Percentiles rank a stretch among this genome's conserved stretches.
phyloP scores from a whole-genome alignment of 2,113 vertebrate species.

The Nothobranchius furzeri region DNA sequence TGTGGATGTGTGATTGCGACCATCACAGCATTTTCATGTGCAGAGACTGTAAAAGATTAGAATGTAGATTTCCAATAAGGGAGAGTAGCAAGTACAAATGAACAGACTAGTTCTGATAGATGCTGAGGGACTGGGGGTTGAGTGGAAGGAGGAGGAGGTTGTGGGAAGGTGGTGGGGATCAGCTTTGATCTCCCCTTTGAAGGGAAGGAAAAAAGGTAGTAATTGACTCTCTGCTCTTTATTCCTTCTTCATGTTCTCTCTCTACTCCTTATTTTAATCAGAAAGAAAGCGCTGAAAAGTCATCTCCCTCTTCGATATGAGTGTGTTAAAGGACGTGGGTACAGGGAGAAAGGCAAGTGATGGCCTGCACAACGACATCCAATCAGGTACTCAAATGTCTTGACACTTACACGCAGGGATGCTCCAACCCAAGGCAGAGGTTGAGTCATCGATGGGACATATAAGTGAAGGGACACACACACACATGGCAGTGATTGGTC shows the following conservation, averaged over 20 bases:
- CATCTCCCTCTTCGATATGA: slow-evolving; percentile 40
- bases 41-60: slow-evolving; percentile 21
- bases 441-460: slow-evolving; percentile 46
- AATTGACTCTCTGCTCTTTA: slow-evolving; percentile 66
- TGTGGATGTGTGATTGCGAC: neutral
- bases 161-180: slow-evolving; percentile 14
- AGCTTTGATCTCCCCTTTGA: slow-evolving; percentile 72
- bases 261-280: slow-evolving; percentile 29
- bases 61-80: slow-evolving; percentile 52
- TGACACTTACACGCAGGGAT: slow-evolving; percentile 30
- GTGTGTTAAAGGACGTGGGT: slow-evolving; percentile 26
- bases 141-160: neutral
- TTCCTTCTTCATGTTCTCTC: slow-evolving; percentile 42
- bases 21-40: slow-evolving; percentile 5
- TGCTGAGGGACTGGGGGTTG: slow-evolving; percentile 1
- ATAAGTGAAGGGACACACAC: slow-evolving; percentile 30
- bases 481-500: slow-evolving; percentile 8
- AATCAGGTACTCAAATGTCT: neutral
- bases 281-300: slow-evolving; percentile 38
- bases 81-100: slow-evolving; percentile 42
- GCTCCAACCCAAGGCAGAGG: slow-evolving; percentile 15
- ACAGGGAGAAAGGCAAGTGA: slow-evolving; percentile 25
- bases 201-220: slow-evolving; percentile 61
- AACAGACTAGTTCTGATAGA: slow-evolving; percentile 38
- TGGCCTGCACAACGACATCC: neutral